Conservation (phyloP, 2,888 invertebrate genomes). For the Drosophila stalkeri region DNA sequence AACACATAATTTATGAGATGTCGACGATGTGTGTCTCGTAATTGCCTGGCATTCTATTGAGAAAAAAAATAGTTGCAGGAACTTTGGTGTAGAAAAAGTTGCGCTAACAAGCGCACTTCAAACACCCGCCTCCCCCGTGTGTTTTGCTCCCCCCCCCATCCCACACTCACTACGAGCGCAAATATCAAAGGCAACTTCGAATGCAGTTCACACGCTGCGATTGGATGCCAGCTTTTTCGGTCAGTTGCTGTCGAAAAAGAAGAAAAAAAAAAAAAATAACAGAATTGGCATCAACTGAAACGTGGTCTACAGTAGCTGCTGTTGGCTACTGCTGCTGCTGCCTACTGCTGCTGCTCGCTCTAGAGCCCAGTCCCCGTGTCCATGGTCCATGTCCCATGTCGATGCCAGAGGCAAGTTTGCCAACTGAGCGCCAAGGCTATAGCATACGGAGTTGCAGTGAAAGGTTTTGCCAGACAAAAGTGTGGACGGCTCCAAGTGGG, state of each 20-base stretch:
- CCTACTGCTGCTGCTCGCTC: background rate
- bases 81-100: conserved; percentile 63
- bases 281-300: conserved; percentile 42
- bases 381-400: conserved; percentile 32
- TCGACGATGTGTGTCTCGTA: conserved; percentile 29
- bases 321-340: background rate
- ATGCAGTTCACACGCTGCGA: conserved; percentile 74
- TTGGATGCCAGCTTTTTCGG: conserved; percentile 59
- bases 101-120: conserved; percentile 73
- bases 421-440: conserved; percentile 70
- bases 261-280: conserved; percentile 20
- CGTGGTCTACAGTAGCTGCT: conserved; percentile 27
- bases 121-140: conserved; percentile 1
- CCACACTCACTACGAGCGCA: conserved; percentile 39
- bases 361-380: conserved; percentile 21
- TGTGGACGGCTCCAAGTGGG: conserved; percentile 1
- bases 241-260: conserved; percentile 48
- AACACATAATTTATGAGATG: conserved; percentile 71
- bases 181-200: conserved; percentile 74
- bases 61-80: conserved; percentile 67
- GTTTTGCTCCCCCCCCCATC: background rate
- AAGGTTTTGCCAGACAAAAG: conserved; percentile 60
- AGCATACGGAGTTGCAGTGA: conserved; percentile 55
- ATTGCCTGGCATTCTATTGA: conserved; percentile 46
- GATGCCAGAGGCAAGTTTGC: conserved; percentile 34